Base-by-base conservation (phyloP, 1,140 invertebrate genomes). In the Drosophila repleta region DNA sequence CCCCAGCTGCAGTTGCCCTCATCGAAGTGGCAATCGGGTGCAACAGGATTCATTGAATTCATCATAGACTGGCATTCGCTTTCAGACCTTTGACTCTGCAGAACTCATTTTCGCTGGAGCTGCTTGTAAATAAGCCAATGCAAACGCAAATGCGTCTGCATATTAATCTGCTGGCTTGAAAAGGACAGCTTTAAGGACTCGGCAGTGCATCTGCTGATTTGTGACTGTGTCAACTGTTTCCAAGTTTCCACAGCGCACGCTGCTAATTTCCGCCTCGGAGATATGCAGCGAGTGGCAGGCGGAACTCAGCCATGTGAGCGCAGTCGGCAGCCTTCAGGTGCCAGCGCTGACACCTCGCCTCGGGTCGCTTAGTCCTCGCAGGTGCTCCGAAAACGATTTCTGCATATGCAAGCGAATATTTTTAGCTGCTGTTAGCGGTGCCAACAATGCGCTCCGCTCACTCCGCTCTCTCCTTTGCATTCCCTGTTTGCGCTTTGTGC, bases 391-490 rank as follows among this genome's bases (percentile, higher is more conserved):
- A 53, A 53, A 60, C 45, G 39, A 61, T 76, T 76, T 76, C 64
- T 72, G 76, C 73, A 76, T 76, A 78, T 72, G 73, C 73, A 72
- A 78, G 74, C 73, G 63, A 72, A 78, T 72, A 62, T 60, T 75
- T 75, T 63, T 67, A 60, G 43, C 26, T 46, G 32, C 15, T 26
- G 26, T 68, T 43, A 58, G 46, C 53, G 48, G 41, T 74, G 29
- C 67, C 57, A 48, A 46, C 35, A 52, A 24, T 74, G 66, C 60
- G 43, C 51, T 41, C 52, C 57, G 35, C 15, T 32, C 45, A 49
- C 32, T 41, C 13, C 26, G 45, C 53, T 6, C 26, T 5, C 39
- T 41, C 57, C 52, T 51, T 61, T 56, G 39, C 53, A 13, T 45
- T 39, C 15, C 55, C 37, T 73, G 76, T 71, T 72, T 78, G 68